phyloP scores from a whole-genome alignment of 2,888 invertebrate genomes.

The Chymomyza caudatula region DNA sequence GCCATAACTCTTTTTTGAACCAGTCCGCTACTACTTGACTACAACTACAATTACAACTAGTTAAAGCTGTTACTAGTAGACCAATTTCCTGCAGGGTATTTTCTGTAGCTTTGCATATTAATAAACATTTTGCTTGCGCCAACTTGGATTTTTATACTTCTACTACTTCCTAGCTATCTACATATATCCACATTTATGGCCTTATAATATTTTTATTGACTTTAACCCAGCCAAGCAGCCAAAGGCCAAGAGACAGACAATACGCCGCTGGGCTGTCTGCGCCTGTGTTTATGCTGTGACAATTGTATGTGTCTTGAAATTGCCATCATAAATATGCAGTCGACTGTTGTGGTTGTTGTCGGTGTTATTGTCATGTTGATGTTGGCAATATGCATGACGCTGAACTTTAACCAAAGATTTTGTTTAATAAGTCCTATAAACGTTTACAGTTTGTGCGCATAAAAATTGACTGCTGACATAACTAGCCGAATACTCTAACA shows the following conservation, averaged over 20 bases:
- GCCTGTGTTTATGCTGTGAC: conserved; percentile 35
- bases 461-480: conserved; percentile 28
- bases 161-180: background rate
- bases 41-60: no score
- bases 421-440: conserved; percentile 40
- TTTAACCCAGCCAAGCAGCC: conserved; percentile 11
- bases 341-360: background rate
- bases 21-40: no score
- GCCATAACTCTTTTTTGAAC: no score
- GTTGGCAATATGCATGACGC: conserved; percentile 1
- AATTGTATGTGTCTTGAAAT: conserved; percentile 37
- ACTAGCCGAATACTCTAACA: conserved; percentile 5
- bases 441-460: conserved; percentile 39
- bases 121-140: conserved; percentile 23
- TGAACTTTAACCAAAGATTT: background rate
- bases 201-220: conserved; percentile 55
- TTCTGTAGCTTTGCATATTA: conserved; percentile 36
- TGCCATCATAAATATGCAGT: conserved; percentile 45
- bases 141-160: background rate
- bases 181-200: conserved; percentile 34
- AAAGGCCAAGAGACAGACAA: background rate
- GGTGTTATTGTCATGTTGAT: background rate
- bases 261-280: background rate
- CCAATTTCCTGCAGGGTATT: no score
- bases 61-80: no score